Evolutionary conservation across 2,888 invertebrate species (phyloP).

Genomic region (Stenichneumon culpator): DNA sequence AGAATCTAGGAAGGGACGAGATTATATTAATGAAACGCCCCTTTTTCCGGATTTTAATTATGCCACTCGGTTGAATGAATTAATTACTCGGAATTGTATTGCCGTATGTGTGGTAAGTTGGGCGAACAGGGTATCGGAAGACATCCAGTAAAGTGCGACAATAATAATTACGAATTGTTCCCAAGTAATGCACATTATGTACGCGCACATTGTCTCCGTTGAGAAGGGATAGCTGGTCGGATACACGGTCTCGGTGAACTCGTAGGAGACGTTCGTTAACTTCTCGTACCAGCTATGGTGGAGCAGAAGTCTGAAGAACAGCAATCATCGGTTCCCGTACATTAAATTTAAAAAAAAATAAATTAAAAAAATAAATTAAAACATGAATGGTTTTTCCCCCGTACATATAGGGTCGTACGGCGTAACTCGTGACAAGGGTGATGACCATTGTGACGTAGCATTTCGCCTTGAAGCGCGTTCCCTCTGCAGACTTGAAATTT

Average conservation of each 20-base stretch:
- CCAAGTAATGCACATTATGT: constrained; percentile 63
- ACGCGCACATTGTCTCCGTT: constrained; percentile 55
- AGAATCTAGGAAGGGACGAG: constrained; percentile 32
- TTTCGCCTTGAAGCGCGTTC: constrained; percentile 42
- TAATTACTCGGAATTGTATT: constrained; percentile 65
- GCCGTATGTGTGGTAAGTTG: constrained; percentile 66
- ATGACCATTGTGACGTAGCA: constrained; percentile 63
- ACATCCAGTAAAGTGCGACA: constrained; percentile 67
- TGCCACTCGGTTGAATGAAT: background rate
- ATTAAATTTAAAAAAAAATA: background rate
- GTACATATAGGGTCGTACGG: constrained; percentile 63
- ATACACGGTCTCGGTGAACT: constrained; percentile 64
- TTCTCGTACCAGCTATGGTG: constrained; percentile 41
- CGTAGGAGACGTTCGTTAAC: constrained; percentile 58
- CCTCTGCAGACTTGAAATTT: constrained; percentile 44
- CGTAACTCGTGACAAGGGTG: constrained; percentile 56
- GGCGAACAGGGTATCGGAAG: constrained; percentile 65
- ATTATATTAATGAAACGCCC: background rate
- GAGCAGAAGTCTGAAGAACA: constrained; percentile 49
- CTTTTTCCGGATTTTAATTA: background rate
- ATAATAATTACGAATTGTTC: constrained; percentile 65
- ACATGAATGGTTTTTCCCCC: background rate
- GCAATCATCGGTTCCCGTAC: background rate
- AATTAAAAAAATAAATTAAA: background rate
- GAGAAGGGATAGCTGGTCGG: constrained; percentile 64